Conservation (phyloP, 1,140 invertebrate genomes). For the Ruditapes philippinarum region DNA sequence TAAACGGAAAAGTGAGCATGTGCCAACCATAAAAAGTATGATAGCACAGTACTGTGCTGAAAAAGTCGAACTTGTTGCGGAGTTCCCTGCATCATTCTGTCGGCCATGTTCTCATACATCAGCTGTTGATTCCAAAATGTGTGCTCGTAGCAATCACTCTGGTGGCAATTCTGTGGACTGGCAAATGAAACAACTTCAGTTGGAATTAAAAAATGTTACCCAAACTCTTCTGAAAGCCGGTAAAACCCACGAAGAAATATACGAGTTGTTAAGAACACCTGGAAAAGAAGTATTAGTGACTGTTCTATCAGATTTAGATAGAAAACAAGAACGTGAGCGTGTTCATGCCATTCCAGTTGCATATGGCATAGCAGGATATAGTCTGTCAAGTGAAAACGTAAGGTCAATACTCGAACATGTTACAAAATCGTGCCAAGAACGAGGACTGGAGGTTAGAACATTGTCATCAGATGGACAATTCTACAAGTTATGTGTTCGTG, state of each 20-base stretch:
- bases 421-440: not conserved
- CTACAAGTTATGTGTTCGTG: not conserved
- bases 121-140: not conserved
- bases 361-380: slow-evolving; percentile 1
- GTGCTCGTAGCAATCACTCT: not conserved
- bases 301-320: not conserved
- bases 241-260: not conserved
- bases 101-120: not conserved
- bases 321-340: not conserved
- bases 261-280: not conserved
- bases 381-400: not conserved
- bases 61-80: not conserved
- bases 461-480: slow-evolving; percentile 13
- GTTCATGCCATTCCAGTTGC: not conserved
- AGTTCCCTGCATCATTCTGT: not conserved
- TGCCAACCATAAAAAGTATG: not conserved
- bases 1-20: not conserved
- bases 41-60: not conserved
- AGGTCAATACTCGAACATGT: not conserved
- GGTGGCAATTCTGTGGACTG: not conserved
- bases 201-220: not conserved
- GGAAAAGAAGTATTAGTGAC: slow-evolving; percentile 3
- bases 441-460: not conserved
- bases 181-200: not conserved
- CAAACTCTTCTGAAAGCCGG: no score